Evolutionary conservation across 2,797 vertebrate genomes (phyloP), one percentile per base, ranked within the genome.

Genomic region (Sciaenops ocellatus): DNA sequence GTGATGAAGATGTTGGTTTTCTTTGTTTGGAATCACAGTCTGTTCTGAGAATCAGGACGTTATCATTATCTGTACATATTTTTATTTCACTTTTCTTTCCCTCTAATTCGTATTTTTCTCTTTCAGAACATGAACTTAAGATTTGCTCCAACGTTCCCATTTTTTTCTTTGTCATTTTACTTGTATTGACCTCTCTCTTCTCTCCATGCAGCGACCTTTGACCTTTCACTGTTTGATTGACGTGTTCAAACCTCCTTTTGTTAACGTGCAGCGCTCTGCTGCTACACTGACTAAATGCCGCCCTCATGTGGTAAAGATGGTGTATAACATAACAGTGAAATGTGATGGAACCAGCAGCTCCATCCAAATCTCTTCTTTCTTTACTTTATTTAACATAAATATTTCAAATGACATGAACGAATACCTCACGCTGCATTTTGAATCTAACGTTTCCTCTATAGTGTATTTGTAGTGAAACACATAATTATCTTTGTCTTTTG

Each of bases 261-360:
- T 34, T 8, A 8, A 34, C 34, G 30, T 1, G 56, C 13, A 5
- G 9, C 5, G 0, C 26, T 13, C 15, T 3, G 22, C 17, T 28
- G 34, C 60, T 5, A 20, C 66, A 2, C 42, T 34, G 71, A 38
- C 6, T 20, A 4, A 52, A 80, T 56, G 76, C 52, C 72, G 79
- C 85, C 83, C 67, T 9, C 83, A 0, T 69, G 79, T 84, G 88
- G 73, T 4, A 26, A 42, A 44, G 3, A 0, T 2, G 48, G 0
- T 2, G 17, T 5, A 34, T 1, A 1, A 38, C 56, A n/a, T 2
- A 2, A 1, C 42, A 38, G 24, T 15, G 6, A 44, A 24, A 17
- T 4, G 13, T n/a, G 50, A 6, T 5, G 7, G 18, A 34, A 57
- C 18, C 55, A 18, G 26, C 15, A 38, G 34, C 34, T 38, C 0